These are phyloP conservation scores for Antheraea pernyi DNA, from an alignment of 1,140 invertebrate species.

Conservation along the genomic window DNA sequence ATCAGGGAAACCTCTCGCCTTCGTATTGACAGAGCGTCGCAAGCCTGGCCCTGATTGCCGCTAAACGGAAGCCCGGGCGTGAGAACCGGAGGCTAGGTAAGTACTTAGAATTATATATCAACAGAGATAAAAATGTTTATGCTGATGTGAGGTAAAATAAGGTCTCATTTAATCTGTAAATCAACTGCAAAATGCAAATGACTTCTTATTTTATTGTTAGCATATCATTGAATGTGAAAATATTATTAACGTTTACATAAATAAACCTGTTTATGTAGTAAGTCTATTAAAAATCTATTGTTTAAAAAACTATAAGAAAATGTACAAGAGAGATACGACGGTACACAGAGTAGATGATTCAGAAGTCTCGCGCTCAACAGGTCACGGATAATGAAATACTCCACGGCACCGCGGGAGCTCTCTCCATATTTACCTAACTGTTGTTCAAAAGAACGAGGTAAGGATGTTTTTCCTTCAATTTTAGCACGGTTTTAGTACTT, in stretches of 20 bases:
- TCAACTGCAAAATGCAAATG: not conserved
- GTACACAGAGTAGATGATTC: slow-evolving; percentile 59
- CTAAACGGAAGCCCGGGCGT: slow-evolving; percentile 61
- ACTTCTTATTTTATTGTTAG: not conserved
- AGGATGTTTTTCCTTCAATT: slow-evolving; percentile 51
- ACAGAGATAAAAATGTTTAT: not conserved
- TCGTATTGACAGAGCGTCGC: slow-evolving; percentile 73
- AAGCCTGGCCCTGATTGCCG: slow-evolving; percentile 69
- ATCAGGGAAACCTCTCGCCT: slow-evolving; percentile 73
- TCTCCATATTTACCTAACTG: slow-evolving; percentile 66
- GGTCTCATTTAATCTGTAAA: not conserved
- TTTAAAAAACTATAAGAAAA: not conserved
- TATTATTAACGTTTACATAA: not conserved
- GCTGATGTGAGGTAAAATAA: not conserved
- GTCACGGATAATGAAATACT: slow-evolving; percentile 72
- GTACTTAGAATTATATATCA: slow-evolving; percentile 39
- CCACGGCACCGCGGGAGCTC: slow-evolving; percentile 49
- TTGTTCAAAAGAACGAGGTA: slow-evolving; percentile 58
- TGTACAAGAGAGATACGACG: slow-evolving; percentile 17
- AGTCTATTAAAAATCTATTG: not conserved
- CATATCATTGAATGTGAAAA: not conserved
- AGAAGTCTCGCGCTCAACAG: slow-evolving; percentile 70
- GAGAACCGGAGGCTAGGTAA: slow-evolving; percentile 58
- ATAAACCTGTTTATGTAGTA: not conserved
- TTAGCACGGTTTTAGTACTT: slow-evolving; percentile 29